Conservation (phyloP, 1,140 invertebrate species). For the Cryptotermes secundus region DNA sequence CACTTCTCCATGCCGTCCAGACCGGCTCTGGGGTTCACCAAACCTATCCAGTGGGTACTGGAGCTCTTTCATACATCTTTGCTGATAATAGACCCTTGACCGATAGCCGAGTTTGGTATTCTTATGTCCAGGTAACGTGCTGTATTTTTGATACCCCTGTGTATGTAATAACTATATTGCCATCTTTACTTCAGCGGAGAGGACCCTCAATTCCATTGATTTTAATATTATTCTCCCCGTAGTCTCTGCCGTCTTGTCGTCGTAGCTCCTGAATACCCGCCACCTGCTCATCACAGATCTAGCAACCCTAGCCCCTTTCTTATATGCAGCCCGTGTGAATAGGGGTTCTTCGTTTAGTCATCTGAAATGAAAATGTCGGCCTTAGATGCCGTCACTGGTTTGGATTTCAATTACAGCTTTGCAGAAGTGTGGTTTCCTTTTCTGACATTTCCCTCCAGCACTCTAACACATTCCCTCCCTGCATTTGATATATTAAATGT, state of each 20-base stretch:
- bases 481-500: background rate
- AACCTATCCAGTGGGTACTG: too few species aligned
- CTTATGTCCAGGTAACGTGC: too few species aligned
- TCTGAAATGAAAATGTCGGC: background rate
- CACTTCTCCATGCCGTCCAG: too few species aligned
- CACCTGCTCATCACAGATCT: background rate
- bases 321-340: background rate
- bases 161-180: background rate
- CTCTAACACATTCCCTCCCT: background rate
- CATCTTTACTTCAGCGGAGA: background rate
- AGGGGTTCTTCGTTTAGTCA: background rate
- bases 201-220: background rate
- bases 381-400: background rate
- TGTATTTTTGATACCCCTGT: too few species aligned
- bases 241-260: background rate
- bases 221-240: background rate
- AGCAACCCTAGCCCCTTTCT: background rate
- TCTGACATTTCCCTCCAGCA: background rate
- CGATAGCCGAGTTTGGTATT: too few species aligned
- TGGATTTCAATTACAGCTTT: slow-evolving; percentile 5
- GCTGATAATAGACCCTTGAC: too few species aligned
- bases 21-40: too few species aligned
- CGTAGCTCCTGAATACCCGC: background rate
- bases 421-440: background rate
- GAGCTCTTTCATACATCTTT: too few species aligned